phyloP scores from a whole-genome alignment of 2,888 invertebrate genomes.

The Clivina fossor region DNA sequence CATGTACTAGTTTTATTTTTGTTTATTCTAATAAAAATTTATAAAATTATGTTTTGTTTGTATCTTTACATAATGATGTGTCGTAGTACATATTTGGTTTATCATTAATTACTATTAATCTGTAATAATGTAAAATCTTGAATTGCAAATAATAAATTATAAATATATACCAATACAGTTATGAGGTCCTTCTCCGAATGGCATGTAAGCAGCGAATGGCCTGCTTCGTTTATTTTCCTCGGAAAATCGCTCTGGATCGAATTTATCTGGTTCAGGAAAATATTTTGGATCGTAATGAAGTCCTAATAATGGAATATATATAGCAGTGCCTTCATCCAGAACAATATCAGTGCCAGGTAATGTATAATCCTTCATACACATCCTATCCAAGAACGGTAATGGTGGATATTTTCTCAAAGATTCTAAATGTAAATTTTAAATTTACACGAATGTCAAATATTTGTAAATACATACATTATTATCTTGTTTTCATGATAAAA shows the following conservation, averaged over 20 bases:
- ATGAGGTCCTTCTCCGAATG: slow-evolving; percentile 50
- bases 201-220: slow-evolving; percentile 45
- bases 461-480: no score
- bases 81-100: no score
- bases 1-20: no score
- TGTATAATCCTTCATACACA: slow-evolving; percentile 46
- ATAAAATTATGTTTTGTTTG: no score
- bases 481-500: no score
- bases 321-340: slow-evolving; percentile 50
- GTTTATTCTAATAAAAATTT: no score
- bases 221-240: slow-evolving; percentile 46
- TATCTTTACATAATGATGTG: no score
- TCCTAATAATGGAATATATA: slow-evolving; percentile 50
- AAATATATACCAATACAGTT: slow-evolving; percentile 48
- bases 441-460: no score
- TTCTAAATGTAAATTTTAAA: no score
- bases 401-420: slow-evolving; percentile 53
- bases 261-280: slow-evolving; percentile 52
- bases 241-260: slow-evolving; percentile 53
- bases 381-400: slow-evolving; percentile 46
- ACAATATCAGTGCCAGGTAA: slow-evolving; percentile 49
- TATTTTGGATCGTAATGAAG: slow-evolving; percentile 49
- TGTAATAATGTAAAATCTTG: no score
- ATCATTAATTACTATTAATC: no score
- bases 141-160: no score